Base-by-base conservation (phyloP, 2,888 invertebrate genomes). In the Isotomurus palustris region DNA sequence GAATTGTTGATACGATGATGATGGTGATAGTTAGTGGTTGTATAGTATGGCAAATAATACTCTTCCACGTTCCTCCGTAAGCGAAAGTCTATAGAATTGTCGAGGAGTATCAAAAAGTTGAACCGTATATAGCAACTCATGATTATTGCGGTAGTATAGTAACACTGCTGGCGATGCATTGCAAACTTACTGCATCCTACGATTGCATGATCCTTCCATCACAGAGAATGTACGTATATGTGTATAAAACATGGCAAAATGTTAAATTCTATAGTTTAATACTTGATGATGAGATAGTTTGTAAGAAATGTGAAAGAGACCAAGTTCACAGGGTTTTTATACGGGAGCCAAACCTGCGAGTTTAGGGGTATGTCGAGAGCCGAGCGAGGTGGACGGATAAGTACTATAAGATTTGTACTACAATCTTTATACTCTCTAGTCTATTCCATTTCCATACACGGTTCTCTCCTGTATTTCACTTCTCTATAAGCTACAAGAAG, bases 201-300 rank as follows among this genome's bases (percentile, higher is more conserved):
- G 22, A 43, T 43, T 43, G 43, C 43, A 43, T 43, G 43, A 43
- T 43, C 43, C 43, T 21, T 43, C 43, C 12, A 5, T 5, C 22
- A 22, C 19, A 14, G 19, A 8, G 3, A 24, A 43, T 12, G 5
- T 21, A 43, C 14, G 22, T 43, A 6, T 43, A 14, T 43, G 14
- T 22, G 24, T 22, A 14, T 43, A 43, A 43, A 43, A 24, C 43
- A 43, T 43, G 43, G 43, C 43, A 43, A 43, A 43, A 43, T 43
- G 38, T 38, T 38, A 4, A 43, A 24, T 24, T 22, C 22, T 40
- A 40, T 14, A 38, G 38, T 14, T 14, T 8, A 19, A 38, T n/a
- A n/a, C n/a, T n/a, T n/a, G n/a, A n/a, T n/a, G n/a, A 38, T 4
- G 19, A 19, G 14, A 8, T 14, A 17, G 19, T 17, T 19, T 38